Percentiles rank a stretch among this genome's conserved stretches.
Conservation (phyloP, 1,140 invertebrate species). For the Bombus haemorrhoidalis region DNA sequence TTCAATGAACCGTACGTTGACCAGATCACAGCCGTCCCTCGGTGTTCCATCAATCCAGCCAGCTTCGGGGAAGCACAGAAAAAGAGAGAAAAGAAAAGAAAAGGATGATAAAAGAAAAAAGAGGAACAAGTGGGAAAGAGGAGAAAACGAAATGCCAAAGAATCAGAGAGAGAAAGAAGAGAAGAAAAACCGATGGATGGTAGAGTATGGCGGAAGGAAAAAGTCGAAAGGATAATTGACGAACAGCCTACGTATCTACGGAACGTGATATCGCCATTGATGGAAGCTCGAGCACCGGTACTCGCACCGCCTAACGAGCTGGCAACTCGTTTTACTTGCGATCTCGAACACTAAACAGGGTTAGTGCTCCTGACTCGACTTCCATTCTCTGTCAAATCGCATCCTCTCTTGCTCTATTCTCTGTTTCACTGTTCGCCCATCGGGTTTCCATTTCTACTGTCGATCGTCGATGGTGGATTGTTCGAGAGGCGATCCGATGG, state of each 20-base stretch:
- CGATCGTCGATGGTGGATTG: neutral
- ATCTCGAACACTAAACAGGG: conserved; percentile 61
- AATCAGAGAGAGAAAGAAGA: neutral
- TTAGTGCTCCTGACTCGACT: conserved; percentile 35
- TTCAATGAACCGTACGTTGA: conserved; percentile 54
- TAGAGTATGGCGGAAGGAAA: neutral
- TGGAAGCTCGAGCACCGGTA: conserved; percentile 13
- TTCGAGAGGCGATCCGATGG: neutral
- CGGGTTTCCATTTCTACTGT: neutral
- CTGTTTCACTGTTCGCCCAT: neutral
- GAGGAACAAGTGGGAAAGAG: neutral
- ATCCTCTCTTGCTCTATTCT: neutral
- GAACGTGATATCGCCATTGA: conserved; percentile 52
- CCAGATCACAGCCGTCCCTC: conserved; percentile 33
- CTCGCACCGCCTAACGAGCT: conserved; percentile 58
- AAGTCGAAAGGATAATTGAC: conserved; percentile 42
- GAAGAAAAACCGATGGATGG: too few species aligned
- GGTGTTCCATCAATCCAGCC: neutral
- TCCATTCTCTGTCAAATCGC: neutral
- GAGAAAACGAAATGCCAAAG: too few species aligned
- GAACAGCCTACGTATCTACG: conserved; percentile 38
- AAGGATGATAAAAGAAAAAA: neutral
- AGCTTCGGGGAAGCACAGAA: neutral
- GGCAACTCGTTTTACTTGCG: conserved; percentile 69
- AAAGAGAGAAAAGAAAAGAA: neutral